Conservation (phyloP, 2,888 invertebrate genomes). For the Pheosia tremula region DNA sequence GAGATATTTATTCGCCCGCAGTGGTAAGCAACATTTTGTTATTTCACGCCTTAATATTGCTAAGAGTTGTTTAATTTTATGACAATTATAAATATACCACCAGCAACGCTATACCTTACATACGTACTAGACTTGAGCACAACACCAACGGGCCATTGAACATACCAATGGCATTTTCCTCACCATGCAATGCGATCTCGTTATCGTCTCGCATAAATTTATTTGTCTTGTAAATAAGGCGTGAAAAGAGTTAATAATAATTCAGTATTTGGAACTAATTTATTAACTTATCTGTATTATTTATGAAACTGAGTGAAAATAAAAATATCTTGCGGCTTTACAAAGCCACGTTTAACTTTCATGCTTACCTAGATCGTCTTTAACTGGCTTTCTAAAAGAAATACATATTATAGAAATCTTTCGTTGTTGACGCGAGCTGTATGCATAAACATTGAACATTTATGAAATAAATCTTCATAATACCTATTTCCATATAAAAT, state of each 20-base stretch:
- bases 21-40: conserved; percentile 1
- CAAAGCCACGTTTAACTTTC: no score
- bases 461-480: no score
- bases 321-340: no score
- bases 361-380: no score
- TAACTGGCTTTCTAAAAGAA: no score
- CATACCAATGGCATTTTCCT: not conserved
- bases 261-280: not conserved
- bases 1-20: not conserved
- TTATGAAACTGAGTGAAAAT: not conserved
- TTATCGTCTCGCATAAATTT: not conserved
- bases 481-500: no score
- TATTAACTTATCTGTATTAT: not conserved
- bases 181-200: not conserved
- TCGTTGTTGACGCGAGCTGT: not conserved
- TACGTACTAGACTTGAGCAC: not conserved
- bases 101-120: not conserved
- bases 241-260: not conserved
- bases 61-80: not conserved
- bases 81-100: not conserved
- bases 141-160: not conserved
- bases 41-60: conserved; percentile 7
- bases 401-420: no score
- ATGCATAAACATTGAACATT: not conserved
- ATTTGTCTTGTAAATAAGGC: not conserved